Evolutionary conservation across 2,888 invertebrate genomes (phyloP), one percentile per base, ranked within the genome.

Genomic region (Torymus aiolomorphi): DNA sequence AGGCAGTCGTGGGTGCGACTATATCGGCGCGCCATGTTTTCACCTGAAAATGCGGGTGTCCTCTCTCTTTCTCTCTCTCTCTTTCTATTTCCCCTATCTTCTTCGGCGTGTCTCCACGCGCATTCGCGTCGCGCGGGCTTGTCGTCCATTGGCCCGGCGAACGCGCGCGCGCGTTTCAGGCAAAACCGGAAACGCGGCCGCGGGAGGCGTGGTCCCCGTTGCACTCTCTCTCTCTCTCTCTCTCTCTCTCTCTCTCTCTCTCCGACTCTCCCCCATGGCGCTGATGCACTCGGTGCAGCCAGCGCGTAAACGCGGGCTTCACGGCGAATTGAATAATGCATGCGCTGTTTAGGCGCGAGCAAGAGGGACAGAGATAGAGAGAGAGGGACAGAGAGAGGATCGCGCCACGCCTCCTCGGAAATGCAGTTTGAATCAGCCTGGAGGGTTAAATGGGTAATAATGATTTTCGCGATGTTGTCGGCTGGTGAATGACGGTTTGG

Each of bases 271-370:
- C 31, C 31, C 31, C 31, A 31, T 31, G 8, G 31, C 8, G 42
- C 42, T 85, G 86, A 87, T 87, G 88, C 88, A 86, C 85, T 88
- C 86, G 85, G 86, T 84, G 86, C 8, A 13, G 42, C 69, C 67
- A 56, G 52, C 86, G 84, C 31, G 87, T 87, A 88, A 88, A 88
- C 86, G 88, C 83, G 85, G 86, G 85, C 86, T 86, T 85, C 86
- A 86, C 86, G 85, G 84, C 86, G 83, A 72, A 84, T 87, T 88
- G 89, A 88, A 88, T 89, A 89, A 89, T 89, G 89, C 88, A 89
- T 89, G 87, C 59, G 31, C 86, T 85, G 86, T 85, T 87, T 87
- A 88, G 85, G 84, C 87, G 51, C 65, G 56, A 49, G 61, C 54
- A 5, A 16, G 11, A 57, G 11, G 42, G 42, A 18, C 20, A 20